Evolutionary conservation across 1,140 invertebrate species (phyloP), one percentile per base, ranked within the genome.

Genomic region (Drosophila murphyi): DNA sequence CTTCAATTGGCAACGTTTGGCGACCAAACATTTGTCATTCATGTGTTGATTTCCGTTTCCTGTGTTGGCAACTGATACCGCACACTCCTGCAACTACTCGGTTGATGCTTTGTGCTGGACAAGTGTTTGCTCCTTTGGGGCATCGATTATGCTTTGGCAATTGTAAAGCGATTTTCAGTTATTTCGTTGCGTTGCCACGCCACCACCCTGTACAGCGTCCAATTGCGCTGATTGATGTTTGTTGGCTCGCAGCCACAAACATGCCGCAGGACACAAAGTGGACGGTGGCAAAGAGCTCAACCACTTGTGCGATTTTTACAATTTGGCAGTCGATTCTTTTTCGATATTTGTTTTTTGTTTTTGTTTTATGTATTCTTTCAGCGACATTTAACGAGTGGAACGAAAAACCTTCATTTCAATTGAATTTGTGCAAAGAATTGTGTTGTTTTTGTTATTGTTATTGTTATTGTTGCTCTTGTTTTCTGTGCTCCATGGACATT

Each of bases 11-110:
- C 65, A 35, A n/a, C 29, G 12, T 7, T 41, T 10, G 41, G 41
- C 32, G 34, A 62, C 71, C 62, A 77, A 86, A 85, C 89, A 91
- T 91, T 91, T 91, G 89, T 91, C 89, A 91, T 91, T 91, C 85
- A 91, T 91, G 89, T 91, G 89, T 89, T 91, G 89, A 91, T 91
- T 91, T 91, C 88, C 89, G 89, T 91, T 85, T 83, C 86, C 86
- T 82, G 78, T 74, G 50, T 12, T 8, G 31, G 6, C 37, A 8
- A 39, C 37, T 8, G 6, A 43, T 43, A n/a, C 39, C 32, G 8
- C 3, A 4, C 3, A 56, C 12, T 50, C 57, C 32, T 31, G 8
- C 32, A 41, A 31, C 43, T n/a, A 35, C 8, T 10, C 8, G 6
- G 7, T 41, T 41, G 8, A 10, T 41, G 39, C 8, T 67, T 12